Evolutionary conservation across 2,797 vertebrate species (phyloP), one percentile per base, ranked within the genome.

Genomic region (Melanotaenia parkinsoni): DNA sequence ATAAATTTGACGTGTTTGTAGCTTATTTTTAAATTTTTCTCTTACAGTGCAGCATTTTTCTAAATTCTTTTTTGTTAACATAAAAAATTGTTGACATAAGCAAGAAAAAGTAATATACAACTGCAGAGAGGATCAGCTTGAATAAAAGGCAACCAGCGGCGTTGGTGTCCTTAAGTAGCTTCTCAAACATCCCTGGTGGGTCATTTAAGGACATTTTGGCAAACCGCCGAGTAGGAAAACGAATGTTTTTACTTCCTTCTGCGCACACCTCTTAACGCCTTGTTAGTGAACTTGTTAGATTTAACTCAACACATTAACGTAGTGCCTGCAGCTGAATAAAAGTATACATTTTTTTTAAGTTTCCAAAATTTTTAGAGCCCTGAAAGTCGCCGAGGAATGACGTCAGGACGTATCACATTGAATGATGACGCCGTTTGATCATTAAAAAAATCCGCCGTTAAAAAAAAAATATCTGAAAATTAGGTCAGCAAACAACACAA

Each of bases 341-440:
- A 22, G 1, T 18, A 9, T 38, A 37, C 10, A 37, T 57, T 65
- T 72, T 58, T 24, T 5, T 6, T 12, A 61, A 72, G 2, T 73
- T 79, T 32, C 0, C 11, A 2, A 35, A 14, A 59, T 58, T 68
- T 45, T 67, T 32, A 18, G 26, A 53, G 43, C 77, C 38, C 18
- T 5, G 40, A 76, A 53, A 91, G 94, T 95, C 95, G 94, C 95
- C 76, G 85, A 67, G 77, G 91, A 92, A 95, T 95, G 95, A 95
- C 94, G 95, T 94, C 89, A 94, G 47, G 67, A 86, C 93, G 93
- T 88, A 92, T 88, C 85, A 83, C 91, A 93, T 89, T 93, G 91
- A 94, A 92, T 87, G 90, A 91, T 93, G 94, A 94, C 94, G 94
- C 93, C 72, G 88, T 88, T 90, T 91, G 92, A 91, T 93, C 88